These are phyloP conservation scores for Rhagonycha lutea DNA, from an alignment of 2,888 invertebrate species.

Conservation along the genomic window DNA sequence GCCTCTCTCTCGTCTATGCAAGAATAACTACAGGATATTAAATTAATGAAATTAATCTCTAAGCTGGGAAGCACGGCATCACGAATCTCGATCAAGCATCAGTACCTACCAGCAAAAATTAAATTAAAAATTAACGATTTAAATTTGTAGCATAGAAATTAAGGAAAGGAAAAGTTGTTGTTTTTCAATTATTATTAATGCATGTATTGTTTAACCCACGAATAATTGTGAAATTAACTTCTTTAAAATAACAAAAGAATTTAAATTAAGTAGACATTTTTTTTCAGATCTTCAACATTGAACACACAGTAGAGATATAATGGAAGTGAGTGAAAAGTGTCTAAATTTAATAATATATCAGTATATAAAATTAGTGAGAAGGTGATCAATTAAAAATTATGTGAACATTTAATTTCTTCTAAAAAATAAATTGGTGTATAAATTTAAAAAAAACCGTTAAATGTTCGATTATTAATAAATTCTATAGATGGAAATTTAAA, in stretches of 20 bases:
- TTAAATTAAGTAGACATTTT: not conserved
- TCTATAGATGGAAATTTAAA: slow-evolving; percentile 14
- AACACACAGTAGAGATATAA: not conserved
- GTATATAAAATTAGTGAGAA: slow-evolving; percentile 12
- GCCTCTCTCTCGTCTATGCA: not conserved
- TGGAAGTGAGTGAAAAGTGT: slow-evolving; percentile 12
- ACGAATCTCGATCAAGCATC: not conserved
- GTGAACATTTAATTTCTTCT: slow-evolving; percentile 3
- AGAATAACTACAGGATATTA: not conserved
- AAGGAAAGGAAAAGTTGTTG: not conserved
- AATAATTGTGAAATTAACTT: not conserved
- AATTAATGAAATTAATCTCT: not conserved
- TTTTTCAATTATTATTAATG: not conserved
- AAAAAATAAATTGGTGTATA: slow-evolving; percentile 8
- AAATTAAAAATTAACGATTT: not conserved
- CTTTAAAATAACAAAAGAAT: not conserved
- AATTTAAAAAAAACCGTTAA: slow-evolving; percentile 1
- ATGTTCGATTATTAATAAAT: slow-evolving; percentile 17
- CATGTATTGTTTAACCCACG: not conserved
- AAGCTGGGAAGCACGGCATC: not conserved
- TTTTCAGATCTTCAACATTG: not conserved
- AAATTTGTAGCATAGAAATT: not conserved
- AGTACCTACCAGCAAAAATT: not conserved
- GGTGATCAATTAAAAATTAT: slow-evolving; percentile 15
- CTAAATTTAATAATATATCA: slow-evolving; percentile 9